Percentiles rank a stretch among this genome's conserved stretches.
These are phyloP conservation scores for Zaprionus lineosus DNA, from an alignment of 2,888 invertebrate species.

Conservation along the genomic window DNA sequence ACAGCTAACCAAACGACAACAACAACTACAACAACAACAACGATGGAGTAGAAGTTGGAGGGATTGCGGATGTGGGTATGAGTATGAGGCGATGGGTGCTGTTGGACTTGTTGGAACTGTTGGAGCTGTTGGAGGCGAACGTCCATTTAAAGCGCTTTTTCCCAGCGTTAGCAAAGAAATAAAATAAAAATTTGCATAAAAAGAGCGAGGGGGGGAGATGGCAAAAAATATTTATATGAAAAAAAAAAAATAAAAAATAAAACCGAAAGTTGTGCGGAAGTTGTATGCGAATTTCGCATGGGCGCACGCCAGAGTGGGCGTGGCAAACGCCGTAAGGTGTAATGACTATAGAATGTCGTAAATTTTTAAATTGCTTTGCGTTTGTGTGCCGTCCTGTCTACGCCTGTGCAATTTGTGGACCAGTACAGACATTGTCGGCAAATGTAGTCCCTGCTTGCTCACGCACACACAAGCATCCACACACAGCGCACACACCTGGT, in stretches of 20 bases:
- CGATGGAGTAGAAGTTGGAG: neutral
- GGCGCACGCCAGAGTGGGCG: constrained; percentile 60
- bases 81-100: no score
- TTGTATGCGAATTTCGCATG: constrained; percentile 71
- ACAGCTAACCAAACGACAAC: constrained; percentile 27
- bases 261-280: constrained; percentile 66
- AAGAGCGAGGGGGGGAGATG: constrained; percentile 42
- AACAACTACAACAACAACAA: neutral
- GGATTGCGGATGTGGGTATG: neutral
- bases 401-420: constrained; percentile 59
- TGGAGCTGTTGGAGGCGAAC: constrained; percentile 9
- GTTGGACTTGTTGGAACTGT: no score
- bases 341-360: constrained; percentile 75
- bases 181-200: constrained; percentile 70
- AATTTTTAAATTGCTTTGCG: constrained; percentile 68
- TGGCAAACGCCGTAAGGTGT: constrained; percentile 67
- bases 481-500: constrained; percentile 38
- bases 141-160: constrained; percentile 40
- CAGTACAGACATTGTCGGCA: constrained; percentile 7
- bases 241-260: constrained; percentile 12
- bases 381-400: constrained; percentile 54
- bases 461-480: neutral
- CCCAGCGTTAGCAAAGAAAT: constrained; percentile 33
- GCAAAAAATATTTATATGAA: no score
- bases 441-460: constrained; percentile 6